Base-by-base conservation (phyloP, 1,140 invertebrate species). In the Drosophila cardini region DNA sequence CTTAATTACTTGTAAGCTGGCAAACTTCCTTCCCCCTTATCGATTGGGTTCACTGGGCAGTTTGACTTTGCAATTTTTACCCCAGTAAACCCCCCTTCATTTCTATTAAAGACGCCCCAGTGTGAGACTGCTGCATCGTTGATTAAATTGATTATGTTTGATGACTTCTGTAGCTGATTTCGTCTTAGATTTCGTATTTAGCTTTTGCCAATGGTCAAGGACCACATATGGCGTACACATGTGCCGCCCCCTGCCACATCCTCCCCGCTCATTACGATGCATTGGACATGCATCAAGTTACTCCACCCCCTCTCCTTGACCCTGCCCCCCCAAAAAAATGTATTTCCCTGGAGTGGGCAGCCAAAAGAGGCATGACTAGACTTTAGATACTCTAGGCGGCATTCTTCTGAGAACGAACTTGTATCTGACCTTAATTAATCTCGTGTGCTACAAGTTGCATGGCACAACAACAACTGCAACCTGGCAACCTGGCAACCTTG, bases 81-180 rank as follows among this genome's bases (percentile, higher is more conserved):
- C 65, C 75, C 72, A 80, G 69, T 67, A 63, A 72, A 56, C 42
- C 34, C 36, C 40, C 42, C 60, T 11, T 46, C 10, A 15, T 43
- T 13, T 36, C 30, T 4, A 15, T 13, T 13, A 56, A 48, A 56
- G 58, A 70, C 69, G 60, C 70, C 77, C 76, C 63, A 50, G 70
- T 70, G 64, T 57, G 34, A 5, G 21, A 9, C 16, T 5, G 61
- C 74, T 71, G 71, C 10, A 73, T 63, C 71, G 79, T 78, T 89
- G 90, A 91, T 91, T 91, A 91, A 90, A 91, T 91, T 91, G 90
- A 91, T 91, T 82, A 91, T 91, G 84, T 91, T 91, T 91, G 90
- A 91, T 91, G 90, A 91, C 90, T 91, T 89, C 80, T 86, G 82
- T 71, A 86, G 89, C 77, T 90, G 90, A 91, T 91, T 91, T 82